Base-by-base conservation (phyloP, 2,797 vertebrate genomes). In the Pogoniulus pusillus region DNA sequence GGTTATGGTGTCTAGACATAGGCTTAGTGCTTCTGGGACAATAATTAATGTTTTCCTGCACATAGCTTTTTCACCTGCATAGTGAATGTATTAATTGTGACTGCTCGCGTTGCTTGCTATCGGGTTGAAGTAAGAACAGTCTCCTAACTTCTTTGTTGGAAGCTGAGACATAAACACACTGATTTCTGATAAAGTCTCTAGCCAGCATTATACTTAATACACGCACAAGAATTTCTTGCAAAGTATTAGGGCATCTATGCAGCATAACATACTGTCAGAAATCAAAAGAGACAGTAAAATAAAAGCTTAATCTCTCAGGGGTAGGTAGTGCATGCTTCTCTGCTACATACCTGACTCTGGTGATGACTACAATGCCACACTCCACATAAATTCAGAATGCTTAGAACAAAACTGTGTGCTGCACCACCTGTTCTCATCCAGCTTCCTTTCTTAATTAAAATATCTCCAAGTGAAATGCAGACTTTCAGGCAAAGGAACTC, bases 1-100 rank as follows among this genome's bases (percentile, higher is more conserved):
- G 47, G 37, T 75, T 83, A 49, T 34, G 19, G 27, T 81, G 94
- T 96, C 94, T 94, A 96, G 94, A 96, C 86, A 49, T 26, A 85
- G 84, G 88, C 86, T 94, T 93, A 94, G 62, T 89, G 37, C n/a
- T 82, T 85, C 75, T 74, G 86, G 72, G 78, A 74, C 58, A 82
- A 23, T 35, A 91, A 90, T 80, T 71, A 55, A 65, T 0, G 0
- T 89, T 91, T 94, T 80, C 78, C 91, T 82, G 68, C 26, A 12
- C 64, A 35, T 13, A 80, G 78, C 35, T 79, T 93, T 94, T 77
- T 91, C 74, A 65, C 55, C 45, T 84, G 12, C 34, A 6, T 32
- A 30, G 30, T 30, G 45, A 29, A 74, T 45, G 27, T 79, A 64
- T 34, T 75, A 59, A 27, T 73, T 30, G 6, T 79, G 35, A 35